These are phyloP conservation scores for Pheucticus melanocephalus DNA, from an alignment of 2,113 vertebrate species.

Conservation along the genomic window DNA sequence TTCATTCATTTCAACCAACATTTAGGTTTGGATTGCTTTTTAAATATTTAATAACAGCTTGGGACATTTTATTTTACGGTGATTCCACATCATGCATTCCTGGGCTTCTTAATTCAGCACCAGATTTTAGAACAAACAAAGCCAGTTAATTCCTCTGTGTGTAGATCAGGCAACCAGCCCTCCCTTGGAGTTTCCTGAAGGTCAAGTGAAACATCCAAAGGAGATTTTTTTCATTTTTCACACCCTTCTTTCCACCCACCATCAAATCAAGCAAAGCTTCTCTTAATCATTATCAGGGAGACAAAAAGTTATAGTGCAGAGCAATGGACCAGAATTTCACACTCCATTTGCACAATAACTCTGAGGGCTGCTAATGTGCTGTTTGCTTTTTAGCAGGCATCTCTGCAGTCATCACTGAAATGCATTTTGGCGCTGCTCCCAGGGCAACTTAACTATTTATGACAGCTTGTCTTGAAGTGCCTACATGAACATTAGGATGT, in stretches of 20 bases:
- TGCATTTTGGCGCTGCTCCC: conserved; percentile 70
- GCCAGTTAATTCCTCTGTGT: conserved; percentile 43
- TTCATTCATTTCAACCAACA: conserved; percentile 57
- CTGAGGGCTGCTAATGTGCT: conserved; percentile 69
- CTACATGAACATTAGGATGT: conserved; percentile 58
- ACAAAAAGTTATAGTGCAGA: conserved; percentile 68
- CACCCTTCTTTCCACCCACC: conserved; percentile 26
- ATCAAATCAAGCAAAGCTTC: conserved; percentile 61
- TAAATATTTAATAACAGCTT: conserved; percentile 71
- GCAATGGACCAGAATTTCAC: conserved; percentile 74
- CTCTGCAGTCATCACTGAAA: conserved; percentile 70
- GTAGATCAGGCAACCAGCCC: background rate
- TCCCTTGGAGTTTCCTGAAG: conserved; percentile 57
- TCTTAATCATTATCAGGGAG: conserved; percentile 73
- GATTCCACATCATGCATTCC: conserved; percentile 47
- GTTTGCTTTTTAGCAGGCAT: conserved; percentile 75
- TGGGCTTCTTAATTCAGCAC: conserved; percentile 46
- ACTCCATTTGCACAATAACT: conserved; percentile 76
- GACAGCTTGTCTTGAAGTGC: conserved; percentile 73
- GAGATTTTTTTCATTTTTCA: conserved; percentile 25
- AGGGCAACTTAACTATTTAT: conserved; percentile 70
- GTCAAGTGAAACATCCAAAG: conserved; percentile 43
- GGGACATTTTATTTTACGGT: conserved; percentile 59
- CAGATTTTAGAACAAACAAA: conserved; percentile 59
- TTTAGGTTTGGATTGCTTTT: conserved; percentile 53